Base-by-base conservation (phyloP, 2,797 vertebrate genomes). In the Sciurus vulgaris region DNA sequence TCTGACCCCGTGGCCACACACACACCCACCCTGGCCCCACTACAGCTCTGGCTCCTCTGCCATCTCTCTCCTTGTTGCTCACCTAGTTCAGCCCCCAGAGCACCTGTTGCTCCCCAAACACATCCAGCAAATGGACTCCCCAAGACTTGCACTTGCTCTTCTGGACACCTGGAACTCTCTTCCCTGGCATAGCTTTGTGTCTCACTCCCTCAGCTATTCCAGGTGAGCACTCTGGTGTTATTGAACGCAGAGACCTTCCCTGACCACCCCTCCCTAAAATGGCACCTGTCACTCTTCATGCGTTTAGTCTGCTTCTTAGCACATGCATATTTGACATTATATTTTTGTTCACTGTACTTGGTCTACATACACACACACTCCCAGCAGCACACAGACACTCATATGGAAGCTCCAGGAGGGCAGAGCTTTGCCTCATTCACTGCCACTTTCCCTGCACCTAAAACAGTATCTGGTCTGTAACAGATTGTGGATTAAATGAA, bases 1-100 rank as follows among this genome's bases (percentile, higher is more conserved):
- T 22, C 41, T 61, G 5, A 4, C 11, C n/a, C 7, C n/a, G 5
- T 18, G 5, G 14, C 41, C 10, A 7, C 4, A 1, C 12, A 22
- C 28, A 24, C 51, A 24, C 9, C 6, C 12, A 26, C 28, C 22
- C 24, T 11, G 4, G 4, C 18, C 59, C 15, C 7, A 15, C 26
- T 18, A 22, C 8, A 1, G 8, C 3, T 26, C 74, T 20, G 38
- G 30, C 33, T 89, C 41, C 20, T 61, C 18, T 44, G 11, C 72
- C 17, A 3, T 38, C 33, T 47, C 70, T 59, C 63, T 72, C 35
- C 54, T 10, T 15, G 10, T 54, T 28, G 6, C 2, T 77, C 74
- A 73, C 61, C 49, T 6, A 28, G 51, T 51, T 90, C 26, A 70
- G 74, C 49, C 63, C 49, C 13, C 18, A 4, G 59, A 82, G 54